Evolutionary conservation across 2,113 vertebrate species (phyloP).

Genomic region (Callipepla squamata): DNA sequence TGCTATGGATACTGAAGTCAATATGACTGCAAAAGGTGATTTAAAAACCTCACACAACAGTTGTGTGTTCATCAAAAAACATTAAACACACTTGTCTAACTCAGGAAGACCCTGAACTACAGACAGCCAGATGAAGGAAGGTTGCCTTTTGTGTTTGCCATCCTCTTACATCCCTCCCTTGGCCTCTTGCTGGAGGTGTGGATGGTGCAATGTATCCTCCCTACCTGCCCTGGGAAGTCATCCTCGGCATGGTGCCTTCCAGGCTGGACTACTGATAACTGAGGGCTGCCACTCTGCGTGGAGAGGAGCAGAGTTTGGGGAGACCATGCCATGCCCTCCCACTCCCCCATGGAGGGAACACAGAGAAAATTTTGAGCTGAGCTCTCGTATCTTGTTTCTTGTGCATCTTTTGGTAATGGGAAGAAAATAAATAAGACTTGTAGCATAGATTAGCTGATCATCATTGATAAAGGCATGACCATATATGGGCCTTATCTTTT

Average conservation of each 20-base stretch:
- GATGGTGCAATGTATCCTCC: not conserved
- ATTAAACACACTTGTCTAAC: not conserved
- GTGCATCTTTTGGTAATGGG: not conserved
- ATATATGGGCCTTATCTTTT: not conserved
- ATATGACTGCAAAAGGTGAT: not conserved
- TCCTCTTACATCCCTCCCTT: not conserved
- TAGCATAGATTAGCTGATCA: not conserved
- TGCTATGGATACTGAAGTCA: not conserved
- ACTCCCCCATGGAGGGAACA: not conserved
- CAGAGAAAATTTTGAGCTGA: not conserved
- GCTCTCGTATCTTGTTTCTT: not conserved
- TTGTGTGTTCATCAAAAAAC: not conserved
- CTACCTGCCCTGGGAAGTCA: not conserved
- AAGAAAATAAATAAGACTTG: not conserved
- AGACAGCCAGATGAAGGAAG: not conserved
- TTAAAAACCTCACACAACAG: not conserved
- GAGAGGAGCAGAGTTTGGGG: not conserved
- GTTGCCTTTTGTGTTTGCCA: not conserved
- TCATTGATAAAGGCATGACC: not conserved
- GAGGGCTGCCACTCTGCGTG: not conserved
- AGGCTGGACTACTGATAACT: rapidly evolving
- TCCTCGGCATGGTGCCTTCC: not conserved
- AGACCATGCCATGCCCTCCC: not conserved
- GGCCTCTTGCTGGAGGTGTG: not conserved
- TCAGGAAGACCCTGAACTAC: not conserved